A percentile compares a stretch with the other conserved stretches of the same genome.
These are phyloP conservation scores for Anthopleura xanthogrammica DNA, from an alignment of 92 coral and sea anemone species.

Conservation along the genomic window DNA sequence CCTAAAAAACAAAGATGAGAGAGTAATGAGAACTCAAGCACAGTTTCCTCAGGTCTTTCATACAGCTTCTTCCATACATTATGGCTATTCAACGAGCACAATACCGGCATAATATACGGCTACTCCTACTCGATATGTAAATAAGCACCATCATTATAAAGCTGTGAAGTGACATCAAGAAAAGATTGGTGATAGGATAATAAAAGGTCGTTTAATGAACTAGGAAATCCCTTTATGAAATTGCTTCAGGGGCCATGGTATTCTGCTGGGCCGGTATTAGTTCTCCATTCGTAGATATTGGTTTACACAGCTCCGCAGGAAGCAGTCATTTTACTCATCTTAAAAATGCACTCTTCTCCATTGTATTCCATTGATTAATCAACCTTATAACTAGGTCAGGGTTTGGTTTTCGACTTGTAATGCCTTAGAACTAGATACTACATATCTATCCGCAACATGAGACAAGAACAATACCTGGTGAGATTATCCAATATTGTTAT, in stretches of 20 bases:
- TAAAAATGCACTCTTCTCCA: neutral
- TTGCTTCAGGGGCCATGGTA: neutral
- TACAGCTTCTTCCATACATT: neutral
- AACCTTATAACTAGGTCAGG: neutral
- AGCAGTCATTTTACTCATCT: neutral
- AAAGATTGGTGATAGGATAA: conserved; percentile 24
- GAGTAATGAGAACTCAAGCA: neutral
- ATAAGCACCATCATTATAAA: conserved; percentile 29
- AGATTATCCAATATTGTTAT: neutral
- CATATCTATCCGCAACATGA: neutral
- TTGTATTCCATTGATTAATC: neutral
- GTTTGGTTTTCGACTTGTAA: neutral
- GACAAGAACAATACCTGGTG: neutral
- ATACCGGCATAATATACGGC: too few species aligned
- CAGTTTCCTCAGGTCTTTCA: neutral
- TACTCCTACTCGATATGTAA: neutral
- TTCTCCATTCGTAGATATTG: neutral
- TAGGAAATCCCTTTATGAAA: neutral
- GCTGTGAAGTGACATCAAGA: conserved; percentile 17
- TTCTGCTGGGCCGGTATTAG: neutral
- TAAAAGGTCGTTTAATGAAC: conserved; percentile 21
- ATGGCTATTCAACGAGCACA: neutral
- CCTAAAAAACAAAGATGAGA: neutral
- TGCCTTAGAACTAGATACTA: too few species aligned
- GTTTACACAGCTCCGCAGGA: neutral